Conservation (phyloP, 1,140 invertebrate species). For the Palaemon carinicauda region DNA sequence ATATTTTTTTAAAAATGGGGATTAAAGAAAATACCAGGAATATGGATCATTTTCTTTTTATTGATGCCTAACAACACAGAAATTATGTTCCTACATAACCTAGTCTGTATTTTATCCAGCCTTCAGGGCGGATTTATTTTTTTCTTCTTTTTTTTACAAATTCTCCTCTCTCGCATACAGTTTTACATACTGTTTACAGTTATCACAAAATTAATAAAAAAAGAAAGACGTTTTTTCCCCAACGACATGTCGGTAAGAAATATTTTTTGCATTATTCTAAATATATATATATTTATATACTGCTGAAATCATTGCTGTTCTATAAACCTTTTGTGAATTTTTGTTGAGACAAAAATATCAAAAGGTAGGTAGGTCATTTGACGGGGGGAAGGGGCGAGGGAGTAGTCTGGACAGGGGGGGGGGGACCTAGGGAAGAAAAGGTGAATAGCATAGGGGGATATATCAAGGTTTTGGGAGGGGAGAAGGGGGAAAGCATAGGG, state of each 20-base stretch:
- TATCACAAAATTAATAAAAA: slow-evolving; percentile 51
- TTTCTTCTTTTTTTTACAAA: slow-evolving; percentile 17
- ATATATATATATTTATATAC: slow-evolving; percentile 6
- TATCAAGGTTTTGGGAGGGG: no score
- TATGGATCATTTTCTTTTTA: slow-evolving; percentile 44
- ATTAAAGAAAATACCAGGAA: background rate
- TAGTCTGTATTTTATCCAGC: slow-evolving; percentile 42
- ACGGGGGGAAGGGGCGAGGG: background rate
- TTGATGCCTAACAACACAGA: slow-evolving; percentile 55
- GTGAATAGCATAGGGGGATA: background rate
- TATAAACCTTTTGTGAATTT: slow-evolving; percentile 45
- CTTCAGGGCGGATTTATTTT: slow-evolving; percentile 23
- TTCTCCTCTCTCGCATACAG: background rate
- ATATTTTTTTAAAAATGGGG: background rate
- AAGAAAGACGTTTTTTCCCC: slow-evolving; percentile 35
- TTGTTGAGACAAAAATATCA: slow-evolving; percentile 51
- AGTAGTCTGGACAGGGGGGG: no score
- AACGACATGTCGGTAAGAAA: slow-evolving; percentile 41
- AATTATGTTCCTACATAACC: slow-evolving; percentile 48
- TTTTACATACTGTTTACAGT: slow-evolving; percentile 34
- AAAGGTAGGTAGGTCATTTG: background rate
- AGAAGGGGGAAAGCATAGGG: background rate
- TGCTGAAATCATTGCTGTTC: slow-evolving; percentile 31
- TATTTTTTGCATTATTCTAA: slow-evolving; percentile 40
- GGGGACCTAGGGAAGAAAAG: background rate